These are phyloP conservation scores for Amphipyra berbera DNA, from an alignment of 2,888 invertebrate genomes.

Conservation along the genomic window DNA sequence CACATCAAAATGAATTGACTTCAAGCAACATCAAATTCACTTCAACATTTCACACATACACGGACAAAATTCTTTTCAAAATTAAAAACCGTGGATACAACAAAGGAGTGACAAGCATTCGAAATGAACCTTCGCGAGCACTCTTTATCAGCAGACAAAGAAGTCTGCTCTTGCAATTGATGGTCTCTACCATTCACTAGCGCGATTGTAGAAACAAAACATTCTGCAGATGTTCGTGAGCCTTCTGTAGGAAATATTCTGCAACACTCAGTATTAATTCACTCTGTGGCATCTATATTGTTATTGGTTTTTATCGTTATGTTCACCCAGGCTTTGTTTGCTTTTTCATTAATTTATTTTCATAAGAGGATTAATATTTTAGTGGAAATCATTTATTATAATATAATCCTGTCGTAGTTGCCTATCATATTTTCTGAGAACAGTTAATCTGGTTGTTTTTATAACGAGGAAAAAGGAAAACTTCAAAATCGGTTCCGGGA, in stretches of 20 bases:
- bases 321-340: slow-evolving; percentile 27
- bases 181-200: slow-evolving; percentile 64
- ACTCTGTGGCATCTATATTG: slow-evolving; percentile 44
- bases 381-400: neutral
- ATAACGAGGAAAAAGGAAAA: neutral
- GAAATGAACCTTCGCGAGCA: slow-evolving; percentile 60
- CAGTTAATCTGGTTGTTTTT: neutral
- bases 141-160: slow-evolving; percentile 69
- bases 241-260: slow-evolving; percentile 50
- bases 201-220: slow-evolving; percentile 65
- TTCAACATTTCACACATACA: slow-evolving; percentile 21
- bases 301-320: slow-evolving; percentile 50
- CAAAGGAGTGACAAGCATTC: slow-evolving; percentile 62
- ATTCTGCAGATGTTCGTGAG: slow-evolving; percentile 56
- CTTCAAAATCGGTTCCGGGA: neutral
- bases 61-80: slow-evolving; percentile 46
- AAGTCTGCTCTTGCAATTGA: slow-evolving; percentile 71
- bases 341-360: slow-evolving; percentile 38
- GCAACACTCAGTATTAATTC: slow-evolving; percentile 54
- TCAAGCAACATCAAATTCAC: slow-evolving; percentile 22
- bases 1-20: slow-evolving; percentile 21
- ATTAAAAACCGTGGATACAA: slow-evolving; percentile 53
- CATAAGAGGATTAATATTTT: slow-evolving; percentile 20
- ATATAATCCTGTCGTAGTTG: neutral
- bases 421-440: slow-evolving; percentile 1